Base-by-base conservation (phyloP, 1,140 invertebrate genomes). In the Pachypeltis micranthus region DNA sequence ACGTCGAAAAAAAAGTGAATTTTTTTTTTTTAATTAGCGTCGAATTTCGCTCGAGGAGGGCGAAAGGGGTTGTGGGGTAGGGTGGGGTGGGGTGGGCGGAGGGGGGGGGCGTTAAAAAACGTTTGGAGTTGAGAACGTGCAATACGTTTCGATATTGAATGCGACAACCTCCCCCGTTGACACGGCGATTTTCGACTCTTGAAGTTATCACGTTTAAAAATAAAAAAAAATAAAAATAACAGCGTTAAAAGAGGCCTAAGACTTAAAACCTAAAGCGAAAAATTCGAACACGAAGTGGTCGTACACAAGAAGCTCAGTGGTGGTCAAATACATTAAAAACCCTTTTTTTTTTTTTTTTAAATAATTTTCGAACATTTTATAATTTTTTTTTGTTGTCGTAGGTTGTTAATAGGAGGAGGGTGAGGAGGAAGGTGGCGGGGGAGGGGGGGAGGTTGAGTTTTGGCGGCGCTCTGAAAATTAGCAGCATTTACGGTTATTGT, bases 401-500 rank as follows among this genome's bases (percentile, higher is more conserved):
- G n/a, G n/a, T n/a, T n/a, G n/a, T n/a, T n/a, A n/a, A n/a, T n/a
- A n/a, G n/a, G n/a, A n/a, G n/a, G n/a, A n/a, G n/a, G n/a, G n/a
- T n/a, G n/a, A n/a, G n/a, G n/a, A n/a, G n/a, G n/a, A n/a, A n/a
- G n/a, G n/a, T n/a, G n/a, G n/a, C n/a, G n/a, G n/a, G n/a, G n/a
- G 31, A 16, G 31, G 16, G 31, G 7, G 31, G 16, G 7, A 39
- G 16, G 16, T 7, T 7, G 16, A 26, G 3, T 26, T 56, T 56
- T 59, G 34, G 34, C 19, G 27, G 59, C 3, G 59, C 19, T n/a
- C n/a, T n/a, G n/a, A n/a, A n/a, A 28, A 31, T 58, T 70, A 70
- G 62, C 65, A 85, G 77, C 83, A 85, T 78, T 86, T 86, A 74
- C 84, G 82, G 72, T 86, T 85, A 76, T 85, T 86, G 73, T 85